phyloP scores from a whole-genome alignment of 2,113 vertebrate species.

The Sminthopsis crassicaudata region DNA sequence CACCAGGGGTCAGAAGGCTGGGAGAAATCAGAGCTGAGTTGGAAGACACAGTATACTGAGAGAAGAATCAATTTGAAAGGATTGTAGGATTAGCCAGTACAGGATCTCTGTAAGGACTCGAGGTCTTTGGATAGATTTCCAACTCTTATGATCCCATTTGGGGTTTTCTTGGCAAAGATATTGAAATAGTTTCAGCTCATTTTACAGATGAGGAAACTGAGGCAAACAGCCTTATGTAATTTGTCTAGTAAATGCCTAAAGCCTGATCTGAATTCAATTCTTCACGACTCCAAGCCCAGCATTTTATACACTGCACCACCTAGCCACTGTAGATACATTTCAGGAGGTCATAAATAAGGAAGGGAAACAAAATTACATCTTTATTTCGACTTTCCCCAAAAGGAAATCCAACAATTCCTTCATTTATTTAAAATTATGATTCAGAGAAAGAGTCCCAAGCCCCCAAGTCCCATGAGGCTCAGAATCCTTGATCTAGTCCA shows the following conservation, averaged over 20 bases:
- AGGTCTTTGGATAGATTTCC: not conserved
- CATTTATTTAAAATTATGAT: not conserved
- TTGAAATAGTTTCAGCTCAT: not conserved
- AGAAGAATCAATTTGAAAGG: not conserved
- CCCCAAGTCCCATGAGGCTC: too few relatives aligned
- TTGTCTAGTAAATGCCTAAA: not conserved
- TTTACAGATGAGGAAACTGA: not conserved
- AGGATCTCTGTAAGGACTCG: not conserved
- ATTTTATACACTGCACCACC: not conserved
- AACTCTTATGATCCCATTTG: not conserved
- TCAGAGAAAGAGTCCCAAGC: not conserved
- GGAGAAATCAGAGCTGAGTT: not conserved
- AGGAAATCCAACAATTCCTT: not conserved
- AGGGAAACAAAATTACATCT: not conserved
- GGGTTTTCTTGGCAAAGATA: not conserved
- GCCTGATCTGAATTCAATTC: not conserved
- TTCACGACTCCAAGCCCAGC: not conserved
- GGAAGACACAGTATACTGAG: not conserved
- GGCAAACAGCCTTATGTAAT: not conserved
- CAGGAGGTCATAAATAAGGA: not conserved
- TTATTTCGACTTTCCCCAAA: not conserved
- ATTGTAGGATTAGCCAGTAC: not conserved
- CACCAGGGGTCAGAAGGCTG: not conserved
- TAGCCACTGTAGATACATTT: not conserved
- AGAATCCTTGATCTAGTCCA: not conserved